phyloP scores from a whole-genome alignment of 2,888 invertebrate species.

The Leptopilina syphax region DNA sequence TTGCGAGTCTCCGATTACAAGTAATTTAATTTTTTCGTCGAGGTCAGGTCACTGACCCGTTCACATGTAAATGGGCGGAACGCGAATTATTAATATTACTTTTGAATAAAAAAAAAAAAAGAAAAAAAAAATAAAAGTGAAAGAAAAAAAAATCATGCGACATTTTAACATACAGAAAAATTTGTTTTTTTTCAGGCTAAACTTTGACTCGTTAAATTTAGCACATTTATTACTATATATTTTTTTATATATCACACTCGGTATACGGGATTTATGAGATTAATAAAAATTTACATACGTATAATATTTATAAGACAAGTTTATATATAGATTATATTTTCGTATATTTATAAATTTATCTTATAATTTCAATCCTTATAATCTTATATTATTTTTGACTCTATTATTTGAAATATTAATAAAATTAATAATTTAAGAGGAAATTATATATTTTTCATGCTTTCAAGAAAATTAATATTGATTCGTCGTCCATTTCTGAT shows the following conservation, averaged over 20 bases:
- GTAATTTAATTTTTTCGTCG: constrained; percentile 26
- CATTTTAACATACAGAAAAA: constrained; percentile 3
- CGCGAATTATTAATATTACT: constrained; percentile 14
- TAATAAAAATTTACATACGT: background rate
- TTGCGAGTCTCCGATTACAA: constrained; percentile 24
- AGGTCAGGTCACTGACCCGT: constrained; percentile 17
- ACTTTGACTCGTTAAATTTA: constrained; percentile 11
- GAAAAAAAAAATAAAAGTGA: no score
- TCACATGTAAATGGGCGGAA: background rate
- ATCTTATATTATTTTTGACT: background rate
- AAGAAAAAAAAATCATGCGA: background rate
- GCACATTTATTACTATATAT: constrained; percentile 2
- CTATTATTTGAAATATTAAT: background rate
- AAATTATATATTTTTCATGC: background rate
- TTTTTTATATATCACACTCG: background rate
- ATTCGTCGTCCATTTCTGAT: background rate
- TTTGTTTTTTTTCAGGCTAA: background rate
- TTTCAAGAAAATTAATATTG: constrained; percentile 5
- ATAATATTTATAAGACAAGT: constrained; percentile 1
- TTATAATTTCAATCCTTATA: background rate
- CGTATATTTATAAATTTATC: no score
- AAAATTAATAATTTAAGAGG: background rate
- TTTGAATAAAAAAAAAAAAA: background rate
- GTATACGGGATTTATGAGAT: background rate
- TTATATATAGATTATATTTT: background rate